These are phyloP conservation scores for Pheosia tremula DNA, from an alignment of 2,888 invertebrate species.

Conservation along the genomic window DNA sequence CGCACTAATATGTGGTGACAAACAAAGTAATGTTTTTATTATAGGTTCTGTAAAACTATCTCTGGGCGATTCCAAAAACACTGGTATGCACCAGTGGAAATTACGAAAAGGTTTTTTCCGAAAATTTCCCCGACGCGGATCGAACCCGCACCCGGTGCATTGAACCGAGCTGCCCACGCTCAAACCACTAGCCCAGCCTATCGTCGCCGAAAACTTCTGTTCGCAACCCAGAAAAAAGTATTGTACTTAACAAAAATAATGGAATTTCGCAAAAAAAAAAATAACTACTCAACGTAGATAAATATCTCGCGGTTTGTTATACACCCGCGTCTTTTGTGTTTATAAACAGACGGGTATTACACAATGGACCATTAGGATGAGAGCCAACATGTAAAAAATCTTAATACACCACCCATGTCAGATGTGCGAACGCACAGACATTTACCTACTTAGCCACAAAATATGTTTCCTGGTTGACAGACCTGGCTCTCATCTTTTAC, in stretches of 20 bases:
- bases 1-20: no score
- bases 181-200: no score
- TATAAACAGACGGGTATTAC: conserved; percentile 32
- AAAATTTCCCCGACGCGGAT: no score
- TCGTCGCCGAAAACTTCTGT: no score
- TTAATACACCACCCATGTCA: conserved; percentile 15
- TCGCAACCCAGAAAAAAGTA: not conserved
- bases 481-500: not conserved
- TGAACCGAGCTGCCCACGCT: no score
- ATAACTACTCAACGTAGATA: conserved; percentile 5
- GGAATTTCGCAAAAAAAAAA: conserved; percentile 10
- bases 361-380: conserved; percentile 39
- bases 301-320: conserved; percentile 14
- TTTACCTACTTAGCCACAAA: conserved; percentile 3
- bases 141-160: no score
- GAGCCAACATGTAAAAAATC: conserved; percentile 30
- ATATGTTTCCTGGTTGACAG: conserved; percentile 1
- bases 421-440: conserved; percentile 7
- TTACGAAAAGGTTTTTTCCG: no score
- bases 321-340: conserved; percentile 18
- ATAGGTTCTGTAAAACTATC: no score
- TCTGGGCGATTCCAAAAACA: no score
- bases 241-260: not conserved
- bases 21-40: no score
- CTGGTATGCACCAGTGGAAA: no score